Evolutionary conservation across 2,797 vertebrate species (phyloP), one percentile per base, ranked within the genome.

Genomic region (Tragopan temminckii): DNA sequence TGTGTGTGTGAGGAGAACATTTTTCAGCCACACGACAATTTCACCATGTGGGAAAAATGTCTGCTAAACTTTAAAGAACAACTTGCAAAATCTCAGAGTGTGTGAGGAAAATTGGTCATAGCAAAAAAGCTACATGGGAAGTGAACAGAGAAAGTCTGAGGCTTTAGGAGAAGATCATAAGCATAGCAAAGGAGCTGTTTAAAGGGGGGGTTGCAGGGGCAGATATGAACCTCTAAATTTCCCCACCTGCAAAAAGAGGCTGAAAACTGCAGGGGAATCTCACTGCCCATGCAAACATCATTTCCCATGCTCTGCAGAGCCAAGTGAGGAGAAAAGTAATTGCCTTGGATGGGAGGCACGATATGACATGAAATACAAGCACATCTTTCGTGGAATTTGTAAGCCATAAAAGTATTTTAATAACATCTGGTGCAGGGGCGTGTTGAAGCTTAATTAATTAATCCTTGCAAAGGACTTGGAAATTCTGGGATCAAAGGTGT

Each of bases 381-480:
- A 0, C 6, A 7, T 84, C 82, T 81, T 88, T 70, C 1, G 0
- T 52, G 42, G 89, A 91, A 91, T 91, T 91, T 88, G 80, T 59
- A 77, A 76, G 80, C 82, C 82, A 81, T 94, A 92, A 86, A 93
- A 76, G 35, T 79, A 89, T 84, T 94, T 89, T 92, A 95, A 95
- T 95, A 89, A 92, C 83, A 95, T 85, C 85, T 95, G 70, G 63
- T 80, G 63, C 59, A 86, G 82, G 88, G 88, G 70, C 2, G 13
- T 91, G 52, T 80, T 83, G 93, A 53, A 89, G 74, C 57, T 91
- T 86, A 88, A 94, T 96, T 95, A 97, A 97, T 97, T 96, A 93
- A 94, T 92, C 74, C 68, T 71, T 58, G 61, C 85, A 74, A 79
- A 84, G 64, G 46, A 45, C 68, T 92, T 0, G 0, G 89, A 94